A percentile compares a stretch with the other conserved stretches of the same genome.
phyloP scores from a whole-genome alignment of 2,888 invertebrate species.

The Hirtodrosophila trivittata region DNA sequence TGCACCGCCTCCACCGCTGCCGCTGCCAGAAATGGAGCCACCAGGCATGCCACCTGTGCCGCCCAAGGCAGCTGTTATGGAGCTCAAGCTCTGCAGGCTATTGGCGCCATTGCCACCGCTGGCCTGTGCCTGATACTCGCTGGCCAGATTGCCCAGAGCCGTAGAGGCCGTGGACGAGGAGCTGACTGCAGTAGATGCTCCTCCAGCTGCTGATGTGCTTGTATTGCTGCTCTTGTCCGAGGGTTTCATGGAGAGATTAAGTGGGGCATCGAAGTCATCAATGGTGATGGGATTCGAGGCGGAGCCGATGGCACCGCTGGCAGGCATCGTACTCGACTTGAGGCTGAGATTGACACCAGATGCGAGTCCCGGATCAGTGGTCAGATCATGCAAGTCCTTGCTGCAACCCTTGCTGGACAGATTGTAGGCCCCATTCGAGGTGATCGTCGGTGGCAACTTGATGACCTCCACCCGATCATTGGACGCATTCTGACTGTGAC shows the following conservation, averaged over 20 bases:
- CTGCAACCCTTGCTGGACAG: conserved; percentile 81
- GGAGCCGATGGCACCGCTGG: conserved; percentile 67
- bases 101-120: conserved; percentile 69
- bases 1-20: conserved; percentile 61
- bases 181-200: not conserved
- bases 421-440: conserved; percentile 85
- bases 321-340: conserved; percentile 66
- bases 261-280: conserved; percentile 89
- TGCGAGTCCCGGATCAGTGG: conserved; percentile 71
- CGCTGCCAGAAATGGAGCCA: conserved; percentile 68
- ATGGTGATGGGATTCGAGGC: conserved; percentile 83
- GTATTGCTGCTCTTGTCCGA: conserved; percentile 71
- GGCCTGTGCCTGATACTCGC: conserved; percentile 58
- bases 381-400: conserved; percentile 81
- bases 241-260: conserved; percentile 93
- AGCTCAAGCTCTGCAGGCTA: conserved; percentile 83
- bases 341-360: conserved; percentile 83
- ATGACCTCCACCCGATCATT: conserved; percentile 92
- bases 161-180: conserved; percentile 17
- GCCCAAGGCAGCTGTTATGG: conserved; percentile 83
- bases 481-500: conserved; percentile 51
- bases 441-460: conserved; percentile 89
- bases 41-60: conserved; percentile 68
- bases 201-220: conserved; percentile 17
- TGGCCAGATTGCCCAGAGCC: conserved; percentile 42